Conservation (phyloP, 1,140 invertebrate genomes). For the Aphaenogaster rudis region DNA sequence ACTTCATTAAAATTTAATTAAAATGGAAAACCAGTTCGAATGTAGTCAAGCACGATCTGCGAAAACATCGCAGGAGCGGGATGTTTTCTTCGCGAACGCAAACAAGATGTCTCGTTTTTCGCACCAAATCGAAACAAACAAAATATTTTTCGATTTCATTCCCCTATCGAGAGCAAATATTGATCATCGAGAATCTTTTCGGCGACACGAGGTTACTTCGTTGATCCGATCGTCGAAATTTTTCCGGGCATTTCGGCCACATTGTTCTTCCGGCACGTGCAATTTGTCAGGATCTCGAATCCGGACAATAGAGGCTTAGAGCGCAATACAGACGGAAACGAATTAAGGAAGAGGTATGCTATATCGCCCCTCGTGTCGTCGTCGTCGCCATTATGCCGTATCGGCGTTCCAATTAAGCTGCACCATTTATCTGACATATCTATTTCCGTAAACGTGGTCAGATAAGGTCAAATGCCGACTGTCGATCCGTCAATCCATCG, state of each 20-base stretch:
- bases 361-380: constrained; percentile 6
- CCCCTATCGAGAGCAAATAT: constrained; percentile 21
- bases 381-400: constrained; percentile 33
- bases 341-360: not conserved
- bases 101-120: not conserved
- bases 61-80: not conserved
- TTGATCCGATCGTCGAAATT: constrained; percentile 20
- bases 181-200: not conserved
- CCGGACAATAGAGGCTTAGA: not conserved
- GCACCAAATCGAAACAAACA: not conserved
- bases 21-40: not conserved
- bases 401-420: constrained; percentile 69
- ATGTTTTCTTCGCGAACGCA: not conserved
- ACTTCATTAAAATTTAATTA: not conserved
- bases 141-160: constrained; percentile 30
- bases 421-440: constrained; percentile 49
- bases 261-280: constrained; percentile 26
- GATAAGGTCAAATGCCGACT: constrained; percentile 59
- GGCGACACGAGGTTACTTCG: constrained; percentile 16
- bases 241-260: not conserved
- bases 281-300: constrained; percentile 7
- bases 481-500: constrained; percentile 30
- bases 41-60: not conserved
- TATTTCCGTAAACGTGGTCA: constrained; percentile 61
- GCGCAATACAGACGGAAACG: not conserved